Conservation (phyloP, 2,113 vertebrate genomes). For the Rhombomys opimus region DNA sequence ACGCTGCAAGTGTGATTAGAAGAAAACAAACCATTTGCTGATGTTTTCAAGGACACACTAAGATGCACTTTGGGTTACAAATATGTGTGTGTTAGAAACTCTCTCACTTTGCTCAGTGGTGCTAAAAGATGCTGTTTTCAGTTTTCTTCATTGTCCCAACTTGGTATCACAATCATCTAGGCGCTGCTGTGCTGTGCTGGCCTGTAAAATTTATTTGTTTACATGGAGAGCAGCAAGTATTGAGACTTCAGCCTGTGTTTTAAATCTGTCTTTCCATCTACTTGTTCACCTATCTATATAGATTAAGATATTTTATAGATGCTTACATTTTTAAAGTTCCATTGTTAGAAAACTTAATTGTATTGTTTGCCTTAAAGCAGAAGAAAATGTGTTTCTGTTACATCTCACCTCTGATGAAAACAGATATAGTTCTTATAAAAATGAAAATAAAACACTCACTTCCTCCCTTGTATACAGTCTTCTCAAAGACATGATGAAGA, state of each 20-base stretch:
- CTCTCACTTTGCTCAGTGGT: background rate
- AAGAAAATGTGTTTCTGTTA: background rate
- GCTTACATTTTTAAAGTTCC: background rate
- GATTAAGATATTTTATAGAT: background rate
- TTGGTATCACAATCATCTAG: background rate
- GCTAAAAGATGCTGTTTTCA: background rate
- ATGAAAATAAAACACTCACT: background rate
- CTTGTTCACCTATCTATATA: background rate
- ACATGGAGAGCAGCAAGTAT: background rate
- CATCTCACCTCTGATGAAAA: background rate
- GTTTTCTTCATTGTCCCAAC: background rate
- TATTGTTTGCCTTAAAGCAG: background rate
- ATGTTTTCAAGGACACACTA: background rate
- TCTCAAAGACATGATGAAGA: background rate
- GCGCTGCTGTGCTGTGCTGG: background rate
- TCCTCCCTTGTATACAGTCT: background rate
- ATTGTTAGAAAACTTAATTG: background rate
- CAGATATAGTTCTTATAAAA: background rate
- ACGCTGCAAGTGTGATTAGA: background rate
- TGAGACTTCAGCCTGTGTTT: background rate
- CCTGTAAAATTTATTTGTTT: background rate
- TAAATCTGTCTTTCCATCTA: background rate
- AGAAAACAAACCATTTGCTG: background rate
- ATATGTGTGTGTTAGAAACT: fast-evolving
- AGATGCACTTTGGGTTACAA: background rate